Percentiles rank a stretch among this genome's conserved stretches.
Conservation (phyloP, 1,140 invertebrate species). For the Drepana arcuata region DNA sequence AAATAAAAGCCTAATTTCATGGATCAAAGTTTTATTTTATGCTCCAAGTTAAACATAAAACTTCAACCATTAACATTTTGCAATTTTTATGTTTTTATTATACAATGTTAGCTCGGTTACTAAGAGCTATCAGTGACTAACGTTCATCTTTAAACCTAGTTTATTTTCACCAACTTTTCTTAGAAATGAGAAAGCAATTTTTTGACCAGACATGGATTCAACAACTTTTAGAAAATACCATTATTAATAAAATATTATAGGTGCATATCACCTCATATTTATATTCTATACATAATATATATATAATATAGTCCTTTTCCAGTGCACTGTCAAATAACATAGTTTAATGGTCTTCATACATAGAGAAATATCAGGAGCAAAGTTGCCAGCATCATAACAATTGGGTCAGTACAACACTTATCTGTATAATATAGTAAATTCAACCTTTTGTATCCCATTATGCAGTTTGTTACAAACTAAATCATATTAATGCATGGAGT, state of each 20-base stretch:
- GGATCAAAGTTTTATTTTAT: slow-evolving; percentile 55
- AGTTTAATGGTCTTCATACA: slow-evolving; percentile 8
- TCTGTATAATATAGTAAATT: slow-evolving; percentile 21
- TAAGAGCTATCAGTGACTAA: slow-evolving; percentile 59
- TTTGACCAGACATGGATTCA: slow-evolving; percentile 32
- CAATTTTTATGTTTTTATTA: slow-evolving; percentile 61
- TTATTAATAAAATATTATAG: slow-evolving; percentile 41
- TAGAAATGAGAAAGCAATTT: slow-evolving; percentile 47
- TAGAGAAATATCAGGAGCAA: slow-evolving; percentile 17
- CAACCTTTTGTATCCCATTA: slow-evolving; percentile 21
- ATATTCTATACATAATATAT: slow-evolving; percentile 42
- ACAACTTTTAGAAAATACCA: slow-evolving; percentile 50
- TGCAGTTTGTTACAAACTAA: slow-evolving; percentile 23
- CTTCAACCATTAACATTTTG: slow-evolving; percentile 54
- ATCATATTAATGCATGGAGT: slow-evolving; percentile 34
- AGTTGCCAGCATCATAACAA: slow-evolving; percentile 19
- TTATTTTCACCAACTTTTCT: slow-evolving; percentile 18
- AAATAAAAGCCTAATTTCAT: slow-evolving; percentile 25
- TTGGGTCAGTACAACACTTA: slow-evolving; percentile 29
- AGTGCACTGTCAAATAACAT: slow-evolving; percentile 29
- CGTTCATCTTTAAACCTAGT: slow-evolving; percentile 37
- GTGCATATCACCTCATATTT: slow-evolving; percentile 26
- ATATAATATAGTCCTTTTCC: slow-evolving; percentile 19
- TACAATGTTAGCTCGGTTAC: slow-evolving; percentile 50
- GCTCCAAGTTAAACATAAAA: slow-evolving; percentile 50